Percentiles rank a stretch among this genome's conserved stretches.
These are phyloP conservation scores for Campoplex capitator DNA, from an alignment of 2,888 invertebrate species.

Conservation along the genomic window DNA sequence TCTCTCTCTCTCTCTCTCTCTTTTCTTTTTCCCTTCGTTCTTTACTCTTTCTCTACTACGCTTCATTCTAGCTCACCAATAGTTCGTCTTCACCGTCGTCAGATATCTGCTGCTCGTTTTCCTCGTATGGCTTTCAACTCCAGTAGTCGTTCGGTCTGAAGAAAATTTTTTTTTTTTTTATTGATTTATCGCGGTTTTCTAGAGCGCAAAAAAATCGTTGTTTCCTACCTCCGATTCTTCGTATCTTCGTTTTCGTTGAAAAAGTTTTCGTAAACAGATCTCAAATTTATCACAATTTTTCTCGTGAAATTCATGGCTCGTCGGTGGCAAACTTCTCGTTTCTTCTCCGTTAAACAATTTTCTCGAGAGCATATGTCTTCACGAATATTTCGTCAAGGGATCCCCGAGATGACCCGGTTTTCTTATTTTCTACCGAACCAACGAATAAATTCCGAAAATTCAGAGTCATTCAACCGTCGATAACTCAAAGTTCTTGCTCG, in stretches of 20 bases:
- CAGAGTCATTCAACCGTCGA: conserved; percentile 11
- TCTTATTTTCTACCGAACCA: conserved; percentile 41
- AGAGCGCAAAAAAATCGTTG: conserved; percentile 5
- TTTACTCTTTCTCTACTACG: not conserved
- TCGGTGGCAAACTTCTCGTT: conserved; percentile 46
- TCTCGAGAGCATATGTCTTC: conserved; percentile 14
- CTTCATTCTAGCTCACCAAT: not conserved
- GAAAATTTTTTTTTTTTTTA: not conserved
- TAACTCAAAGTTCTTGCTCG: not conserved
- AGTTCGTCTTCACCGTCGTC: conserved; percentile 34
- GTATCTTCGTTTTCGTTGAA: not conserved
- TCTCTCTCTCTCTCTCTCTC: conserved; percentile 10
- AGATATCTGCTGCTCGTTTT: conserved; percentile 33
- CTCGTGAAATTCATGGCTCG: conserved; percentile 43
- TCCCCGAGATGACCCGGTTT: conserved; percentile 44
- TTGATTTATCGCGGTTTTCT: conserved; percentile 18
- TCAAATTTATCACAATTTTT: conserved; percentile 57
- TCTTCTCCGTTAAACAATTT: conserved; percentile 57
- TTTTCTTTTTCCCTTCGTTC: not conserved
- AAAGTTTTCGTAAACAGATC: conserved; percentile 61
- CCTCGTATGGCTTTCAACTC: not conserved
- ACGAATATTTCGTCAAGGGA: conserved; percentile 27
- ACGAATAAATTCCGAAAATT: conserved; percentile 38
- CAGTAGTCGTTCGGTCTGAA: not conserved
- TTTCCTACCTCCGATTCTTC: conserved; percentile 15